Evolutionary conservation across 2,888 invertebrate genomes (phyloP).

Genomic region (Thymelicus sylvestris): DNA sequence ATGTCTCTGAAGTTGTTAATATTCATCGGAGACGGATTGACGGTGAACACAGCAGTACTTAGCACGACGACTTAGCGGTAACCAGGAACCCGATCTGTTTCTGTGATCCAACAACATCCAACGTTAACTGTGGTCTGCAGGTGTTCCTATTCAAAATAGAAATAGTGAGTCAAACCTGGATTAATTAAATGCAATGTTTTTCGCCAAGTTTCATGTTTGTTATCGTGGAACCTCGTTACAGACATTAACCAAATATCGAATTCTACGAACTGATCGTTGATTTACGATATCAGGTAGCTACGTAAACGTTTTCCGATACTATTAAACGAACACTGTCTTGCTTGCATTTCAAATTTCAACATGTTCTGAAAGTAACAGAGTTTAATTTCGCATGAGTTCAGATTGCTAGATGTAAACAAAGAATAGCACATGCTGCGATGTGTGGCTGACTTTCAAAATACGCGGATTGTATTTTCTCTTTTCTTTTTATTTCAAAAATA

Average conservation of each 20-base stretch:
- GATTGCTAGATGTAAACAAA: conserved; percentile 37
- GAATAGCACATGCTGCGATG: conserved; percentile 45
- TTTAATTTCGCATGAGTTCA: conserved; percentile 31
- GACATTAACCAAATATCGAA: conserved; percentile 55
- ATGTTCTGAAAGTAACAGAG: conserved; percentile 21
- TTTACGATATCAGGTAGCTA: conserved; percentile 52
- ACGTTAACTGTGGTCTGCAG: not conserved
- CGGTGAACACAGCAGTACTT: too few species aligned
- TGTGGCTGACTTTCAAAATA: conserved; percentile 57
- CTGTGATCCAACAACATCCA: not conserved
- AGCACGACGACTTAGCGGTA: too few species aligned
- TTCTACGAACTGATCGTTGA: conserved; percentile 54
- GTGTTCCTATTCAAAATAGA: not conserved
- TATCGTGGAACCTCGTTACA: conserved; percentile 42
- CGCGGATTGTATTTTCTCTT: conserved; percentile 37
- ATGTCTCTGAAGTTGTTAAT: too few species aligned
- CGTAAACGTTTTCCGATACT: conserved; percentile 47
- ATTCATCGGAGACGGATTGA: too few species aligned
- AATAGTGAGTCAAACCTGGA: not conserved
- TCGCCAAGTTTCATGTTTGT: conserved; percentile 19
- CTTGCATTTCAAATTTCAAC: conserved; percentile 32
- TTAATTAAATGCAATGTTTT: conserved; percentile 16
- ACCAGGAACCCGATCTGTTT: too few species aligned
- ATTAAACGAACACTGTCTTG: conserved; percentile 37
- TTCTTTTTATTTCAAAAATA: too few species aligned